phyloP scores from a whole-genome alignment of 2,888 invertebrate genomes.

The Pandemis cinnamomeana region DNA sequence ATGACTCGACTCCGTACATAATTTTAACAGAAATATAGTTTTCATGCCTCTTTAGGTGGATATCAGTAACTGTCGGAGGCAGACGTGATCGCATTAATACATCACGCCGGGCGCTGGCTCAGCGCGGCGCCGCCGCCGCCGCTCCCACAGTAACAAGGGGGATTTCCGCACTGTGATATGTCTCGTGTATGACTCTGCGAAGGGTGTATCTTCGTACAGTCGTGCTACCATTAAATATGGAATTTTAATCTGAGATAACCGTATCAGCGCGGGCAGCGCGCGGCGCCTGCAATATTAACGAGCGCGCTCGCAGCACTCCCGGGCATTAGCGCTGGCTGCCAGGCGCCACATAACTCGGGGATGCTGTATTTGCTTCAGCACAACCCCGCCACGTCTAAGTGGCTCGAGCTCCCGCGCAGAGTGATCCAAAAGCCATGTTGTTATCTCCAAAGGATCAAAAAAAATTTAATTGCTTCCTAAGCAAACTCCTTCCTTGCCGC shows the following conservation, averaged over 20 bases:
- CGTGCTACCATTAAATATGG: neutral
- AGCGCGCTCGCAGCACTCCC: conserved; percentile 1
- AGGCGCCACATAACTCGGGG: neutral
- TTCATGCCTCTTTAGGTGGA: neutral
- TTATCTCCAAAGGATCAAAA: neutral
- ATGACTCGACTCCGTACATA: neutral
- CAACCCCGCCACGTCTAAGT: neutral
- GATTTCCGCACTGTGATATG: neutral
- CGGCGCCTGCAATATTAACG: neutral
- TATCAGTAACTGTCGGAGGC: neutral
- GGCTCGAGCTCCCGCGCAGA: neutral
- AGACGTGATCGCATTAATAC: conserved; percentile 5
- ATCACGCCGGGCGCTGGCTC: neutral
- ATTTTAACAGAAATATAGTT: neutral
- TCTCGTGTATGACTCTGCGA: neutral
- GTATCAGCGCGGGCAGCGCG: conserved; percentile 1
- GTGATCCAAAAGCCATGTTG: neutral
- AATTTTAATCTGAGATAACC: neutral
- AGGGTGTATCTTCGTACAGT: neutral
- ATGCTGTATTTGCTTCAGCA: neutral
- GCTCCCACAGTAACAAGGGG: neutral
- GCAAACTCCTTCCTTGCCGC: neutral
- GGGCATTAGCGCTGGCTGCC: neutral
- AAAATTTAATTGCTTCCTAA: neutral
- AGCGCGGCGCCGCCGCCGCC: neutral